Evolutionary conservation across 2,888 invertebrate species (phyloP), one percentile per base, ranked within the genome.

Genomic region (Catocala sponsa): DNA sequence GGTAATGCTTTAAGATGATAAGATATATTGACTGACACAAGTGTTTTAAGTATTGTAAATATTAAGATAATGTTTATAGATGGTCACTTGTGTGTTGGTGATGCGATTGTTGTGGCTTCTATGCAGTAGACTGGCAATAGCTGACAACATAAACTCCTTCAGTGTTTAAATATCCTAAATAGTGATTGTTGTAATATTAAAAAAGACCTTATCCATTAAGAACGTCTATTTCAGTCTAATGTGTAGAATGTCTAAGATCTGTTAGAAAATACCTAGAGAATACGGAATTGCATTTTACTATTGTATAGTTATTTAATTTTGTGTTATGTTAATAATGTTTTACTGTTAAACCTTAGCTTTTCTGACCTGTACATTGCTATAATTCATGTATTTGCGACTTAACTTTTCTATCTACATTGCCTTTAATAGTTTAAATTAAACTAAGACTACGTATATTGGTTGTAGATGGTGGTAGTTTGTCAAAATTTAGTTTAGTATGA

Each of bases 21-120:
- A 83, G 78, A 84, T 65, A 83, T 88, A 88, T 82, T 87, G 94
- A 94, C 94, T 92, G 94, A 93, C 88, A 85, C 90, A 89, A 91
- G 90, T 92, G 92, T 92, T 87, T 91, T 68, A 70, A 91, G 88
- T 85, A 83, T 81, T 93, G 94, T 94, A 94, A 89, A 94, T 94
- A 94, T 89, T 88, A 90, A 87, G 80, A 83, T 86, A 83, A 89
- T 82, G 84, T 84, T 87, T 81, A 80, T 80, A 80, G 84, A 83
- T 78, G 76, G 76, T 83, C 89, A 89, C 89, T 87, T 89, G 89
- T 89, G 88, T 81, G 85, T 86, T 85, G 83, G 77, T 38, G 82
- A 83, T 84, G 86, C 83, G 83, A 83, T 85, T 85, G 72, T 68
- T 66, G 52, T 64, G 43, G 50, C 80, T 75, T 78, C 70, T 80